Evolutionary conservation across 2,888 invertebrate genomes (phyloP), one percentile per base, ranked within the genome.

Genomic region (Prosopocoilus inquinatus): DNA sequence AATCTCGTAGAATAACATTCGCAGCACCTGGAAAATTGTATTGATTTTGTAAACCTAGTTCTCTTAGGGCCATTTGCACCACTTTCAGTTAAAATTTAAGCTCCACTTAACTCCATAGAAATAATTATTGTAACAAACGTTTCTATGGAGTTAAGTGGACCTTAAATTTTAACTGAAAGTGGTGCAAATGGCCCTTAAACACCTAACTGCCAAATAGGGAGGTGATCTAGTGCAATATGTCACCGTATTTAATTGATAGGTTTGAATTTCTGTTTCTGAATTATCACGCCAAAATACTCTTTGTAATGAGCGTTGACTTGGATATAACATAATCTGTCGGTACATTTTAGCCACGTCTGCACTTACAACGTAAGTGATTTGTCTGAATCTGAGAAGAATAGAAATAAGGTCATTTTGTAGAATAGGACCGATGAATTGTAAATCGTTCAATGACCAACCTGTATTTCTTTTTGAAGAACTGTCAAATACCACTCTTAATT

Each of bases 331-430:
- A 8, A 72, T 61, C 53, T 70, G 69, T 0, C 64, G 57, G 41
- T 67, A 73, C 64, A 71, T 71, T 56, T 68, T 60, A 3, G 50
- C 50, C 2, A 74, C 59, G 46, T 72, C 71, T 1, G 64, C 68
- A 5, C 59, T 59, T n/a, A n/a, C n/a, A 4, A 67, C 66, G 32
- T 65, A 59, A 3, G 51, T 32, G 39, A 67, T 56, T 2, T 49
- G 52, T 13, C 70, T 58, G 63, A 71, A 72, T 13, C 67, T 56
- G 0, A 66, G 5, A 1, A 72, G 12, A 38, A 69, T 61, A 0
- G 62, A 47, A 47, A 67, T 59, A 4, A 73, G 34, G 20, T 67
- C 61, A 8, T 62, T 49, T 50, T 67, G 67, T 13, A 52, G 47
- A 9, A 3, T 28, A 28, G n/a, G 20, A 28, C 62, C 62, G 3